These are phyloP conservation scores for Setophaga petechia DNA, from an alignment of 2,113 vertebrate species.

Conservation along the genomic window DNA sequence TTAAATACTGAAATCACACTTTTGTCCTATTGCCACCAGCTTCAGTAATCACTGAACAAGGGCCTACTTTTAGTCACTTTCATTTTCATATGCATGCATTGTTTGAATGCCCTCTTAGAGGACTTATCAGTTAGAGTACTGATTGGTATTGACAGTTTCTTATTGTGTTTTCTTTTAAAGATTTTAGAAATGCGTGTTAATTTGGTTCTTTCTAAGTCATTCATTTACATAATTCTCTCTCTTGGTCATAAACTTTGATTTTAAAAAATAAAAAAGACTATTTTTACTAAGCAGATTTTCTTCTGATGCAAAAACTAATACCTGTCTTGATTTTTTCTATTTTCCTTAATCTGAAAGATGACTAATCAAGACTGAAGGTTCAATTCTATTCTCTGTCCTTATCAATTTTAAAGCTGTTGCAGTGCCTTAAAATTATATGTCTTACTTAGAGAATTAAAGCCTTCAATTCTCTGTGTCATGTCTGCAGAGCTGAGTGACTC, in stretches of 20 bases:
- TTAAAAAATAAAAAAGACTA: not conserved
- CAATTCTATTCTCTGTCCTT: not conserved
- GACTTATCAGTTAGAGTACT: not conserved
- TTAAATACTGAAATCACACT: not conserved
- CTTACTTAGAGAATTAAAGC: not conserved
- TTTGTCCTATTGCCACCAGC: not conserved
- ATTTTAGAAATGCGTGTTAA: not conserved
- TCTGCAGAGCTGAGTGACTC: not conserved
- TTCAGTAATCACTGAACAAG: not conserved
- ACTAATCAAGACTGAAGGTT: not conserved
- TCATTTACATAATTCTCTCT: not conserved
- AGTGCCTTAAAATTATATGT: not conserved
- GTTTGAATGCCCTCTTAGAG: not conserved
- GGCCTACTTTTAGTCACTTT: not conserved
- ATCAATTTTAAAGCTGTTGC: not conserved
- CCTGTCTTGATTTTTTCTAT: not conserved
- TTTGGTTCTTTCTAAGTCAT: not conserved
- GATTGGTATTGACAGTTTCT: not conserved
- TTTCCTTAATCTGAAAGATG: not conserved
- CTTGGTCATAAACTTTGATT: not conserved
- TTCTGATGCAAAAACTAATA: not conserved
- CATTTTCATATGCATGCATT: not conserved
- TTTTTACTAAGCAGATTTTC: not conserved
- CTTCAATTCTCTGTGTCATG: not conserved
- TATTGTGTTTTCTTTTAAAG: not conserved